Percentiles rank a stretch among this genome's conserved stretches.
Evolutionary conservation across 2,113 vertebrate genomes (phyloP).

Genomic region (Eclectus roratus): DNA sequence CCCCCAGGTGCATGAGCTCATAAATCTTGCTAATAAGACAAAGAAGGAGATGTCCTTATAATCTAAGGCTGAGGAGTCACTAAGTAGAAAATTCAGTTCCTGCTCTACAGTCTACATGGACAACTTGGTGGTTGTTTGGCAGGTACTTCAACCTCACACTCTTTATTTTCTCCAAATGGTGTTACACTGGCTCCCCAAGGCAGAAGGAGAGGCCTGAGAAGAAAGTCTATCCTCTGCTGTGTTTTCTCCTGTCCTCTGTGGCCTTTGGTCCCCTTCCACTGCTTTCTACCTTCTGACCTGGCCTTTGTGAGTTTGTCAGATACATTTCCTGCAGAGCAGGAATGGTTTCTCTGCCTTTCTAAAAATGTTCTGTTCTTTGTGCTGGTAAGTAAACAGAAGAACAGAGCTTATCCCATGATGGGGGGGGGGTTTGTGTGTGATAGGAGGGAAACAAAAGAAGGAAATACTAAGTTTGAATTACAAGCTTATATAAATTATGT

Average conservation of each 20-base stretch:
- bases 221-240: neutral
- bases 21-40: neutral
- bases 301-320: neutral
- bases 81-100: neutral
- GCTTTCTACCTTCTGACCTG: neutral
- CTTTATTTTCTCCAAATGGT: neutral
- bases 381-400: constrained; percentile 27
- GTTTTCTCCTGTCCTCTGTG: neutral
- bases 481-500: constrained; percentile 18
- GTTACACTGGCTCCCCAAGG: neutral
- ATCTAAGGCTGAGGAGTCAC: neutral
- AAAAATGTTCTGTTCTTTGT: constrained; percentile 25
- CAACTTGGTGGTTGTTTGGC: neutral
- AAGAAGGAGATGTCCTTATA: neutral
- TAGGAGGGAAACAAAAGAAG: constrained; percentile 26
- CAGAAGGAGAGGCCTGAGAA: neutral
- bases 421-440: neutral
- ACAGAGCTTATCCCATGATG: neutral
- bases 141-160: neutral
- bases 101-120: neutral
- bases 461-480: constrained; percentile 31
- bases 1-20: constrained; percentile 39
- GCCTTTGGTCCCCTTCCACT: neutral
- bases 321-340: neutral
- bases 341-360: neutral